Evolutionary conservation across 2,113 vertebrate genomes (phyloP).

Genomic region (Takifugu flavidus): DNA sequence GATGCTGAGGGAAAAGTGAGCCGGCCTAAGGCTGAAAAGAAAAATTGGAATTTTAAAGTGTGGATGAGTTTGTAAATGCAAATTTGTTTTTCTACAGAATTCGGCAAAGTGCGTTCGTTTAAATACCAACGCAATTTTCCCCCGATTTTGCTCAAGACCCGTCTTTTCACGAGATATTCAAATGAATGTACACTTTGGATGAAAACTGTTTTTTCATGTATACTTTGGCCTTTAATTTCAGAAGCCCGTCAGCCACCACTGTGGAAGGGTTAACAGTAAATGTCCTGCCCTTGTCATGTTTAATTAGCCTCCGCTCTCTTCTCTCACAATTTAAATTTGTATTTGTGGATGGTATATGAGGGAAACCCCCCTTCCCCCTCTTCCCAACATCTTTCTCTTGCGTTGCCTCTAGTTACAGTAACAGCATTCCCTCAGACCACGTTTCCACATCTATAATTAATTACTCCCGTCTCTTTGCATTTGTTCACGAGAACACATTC

Average conservation of each 20-base stretch:
- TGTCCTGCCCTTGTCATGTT: conserved; percentile 58
- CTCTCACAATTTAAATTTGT: conserved; percentile 67
- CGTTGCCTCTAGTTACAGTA: conserved; percentile 68
- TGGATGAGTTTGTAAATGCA: too few relatives aligned
- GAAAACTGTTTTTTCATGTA: conserved; percentile 40
- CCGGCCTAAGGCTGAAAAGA: conserved; percentile 32
- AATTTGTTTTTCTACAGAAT: too few relatives aligned
- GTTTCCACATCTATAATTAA: conserved; percentile 76
- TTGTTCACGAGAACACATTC: conserved; percentile 54
- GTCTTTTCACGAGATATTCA: conserved; percentile 1
- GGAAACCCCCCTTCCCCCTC: conserved; percentile 17
- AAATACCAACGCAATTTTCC: neutral
- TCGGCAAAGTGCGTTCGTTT: too few relatives aligned
- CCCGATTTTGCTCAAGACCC: neutral
- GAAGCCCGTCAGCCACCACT: conserved; percentile 38
- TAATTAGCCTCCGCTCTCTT: conserved; percentile 65
- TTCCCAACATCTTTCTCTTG: conserved; percentile 23
- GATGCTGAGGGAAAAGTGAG: conserved; percentile 33
- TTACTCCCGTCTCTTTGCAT: conserved; percentile 65
- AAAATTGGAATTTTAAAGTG: conserved; percentile 25
- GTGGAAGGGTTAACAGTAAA: conserved; percentile 56
- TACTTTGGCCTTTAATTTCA: conserved; percentile 61
- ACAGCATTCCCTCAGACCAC: conserved; percentile 61
- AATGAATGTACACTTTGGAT: conserved; percentile 40
- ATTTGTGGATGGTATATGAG: conserved; percentile 50